Evolutionary conservation across 1,140 invertebrate genomes (phyloP).

Genomic region (Trissolcus basalis): DNA sequence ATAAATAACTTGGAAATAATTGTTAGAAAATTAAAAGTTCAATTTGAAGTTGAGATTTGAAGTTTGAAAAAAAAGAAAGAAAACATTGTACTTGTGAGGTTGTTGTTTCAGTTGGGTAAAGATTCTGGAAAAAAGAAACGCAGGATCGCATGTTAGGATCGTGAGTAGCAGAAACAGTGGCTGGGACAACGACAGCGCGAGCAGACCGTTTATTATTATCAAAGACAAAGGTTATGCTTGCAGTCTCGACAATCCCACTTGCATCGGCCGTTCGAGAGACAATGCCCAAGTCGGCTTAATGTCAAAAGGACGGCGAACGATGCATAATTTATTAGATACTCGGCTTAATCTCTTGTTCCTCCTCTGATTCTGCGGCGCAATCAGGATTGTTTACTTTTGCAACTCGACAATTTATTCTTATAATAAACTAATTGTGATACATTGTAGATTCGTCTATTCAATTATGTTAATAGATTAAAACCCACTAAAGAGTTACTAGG

Average conservation of each 20-base stretch:
- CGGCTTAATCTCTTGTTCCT: constrained; percentile 46
- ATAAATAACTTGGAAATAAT: no score
- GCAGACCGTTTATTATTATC: constrained; percentile 65
- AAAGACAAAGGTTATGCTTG: constrained; percentile 66
- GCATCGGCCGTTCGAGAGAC: constrained; percentile 63
- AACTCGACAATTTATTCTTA: no score
- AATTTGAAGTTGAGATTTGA: no score
- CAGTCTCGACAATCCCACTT: constrained; percentile 55
- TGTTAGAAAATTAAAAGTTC: no score
- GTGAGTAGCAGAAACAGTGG: constrained; percentile 22
- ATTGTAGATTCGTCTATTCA: no score
- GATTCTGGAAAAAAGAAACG: no score
- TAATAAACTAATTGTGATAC: no score
- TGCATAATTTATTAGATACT: constrained; percentile 67
- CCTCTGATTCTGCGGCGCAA: constrained; percentile 22
- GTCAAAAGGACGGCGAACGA: constrained; percentile 64
- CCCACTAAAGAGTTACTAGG: no score
- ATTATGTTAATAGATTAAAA: no score
- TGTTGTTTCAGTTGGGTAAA: no score
- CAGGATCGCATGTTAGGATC: constrained; percentile 9
- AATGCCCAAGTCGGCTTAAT: constrained; percentile 67
- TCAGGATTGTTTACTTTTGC: constrained; percentile 36
- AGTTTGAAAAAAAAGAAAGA: no score
- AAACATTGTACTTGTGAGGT: no score
- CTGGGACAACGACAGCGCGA: constrained; percentile 31